phyloP scores from a whole-genome alignment of 2,797 vertebrate species.

The Sylvia borin region DNA sequence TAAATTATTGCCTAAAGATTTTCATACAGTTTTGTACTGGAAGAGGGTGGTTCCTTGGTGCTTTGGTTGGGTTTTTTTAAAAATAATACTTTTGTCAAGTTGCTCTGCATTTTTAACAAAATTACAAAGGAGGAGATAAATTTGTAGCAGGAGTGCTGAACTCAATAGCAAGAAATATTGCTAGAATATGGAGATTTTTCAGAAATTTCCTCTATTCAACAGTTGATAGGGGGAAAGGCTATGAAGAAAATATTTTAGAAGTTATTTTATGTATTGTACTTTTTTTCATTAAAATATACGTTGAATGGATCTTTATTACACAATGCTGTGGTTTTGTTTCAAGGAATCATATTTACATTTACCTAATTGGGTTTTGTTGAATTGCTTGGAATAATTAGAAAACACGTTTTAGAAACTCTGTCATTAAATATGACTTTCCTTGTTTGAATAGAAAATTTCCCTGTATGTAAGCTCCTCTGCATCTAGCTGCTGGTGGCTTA shows the following conservation, averaged over 20 bases:
- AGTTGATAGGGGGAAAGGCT: background rate
- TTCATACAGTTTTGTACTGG: background rate
- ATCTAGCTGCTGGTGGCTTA: background rate
- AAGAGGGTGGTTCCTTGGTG: accelerated
- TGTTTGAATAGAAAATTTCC: background rate
- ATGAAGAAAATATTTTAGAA: background rate
- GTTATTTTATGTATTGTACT: background rate
- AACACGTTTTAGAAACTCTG: background rate
- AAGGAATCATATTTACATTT: background rate
- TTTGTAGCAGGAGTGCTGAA: background rate
- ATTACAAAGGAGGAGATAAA: background rate
- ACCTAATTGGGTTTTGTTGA: background rate
- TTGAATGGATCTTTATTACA: conserved; percentile 30
- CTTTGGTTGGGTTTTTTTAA: background rate
- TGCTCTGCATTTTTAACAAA: background rate
- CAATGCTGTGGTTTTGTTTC: conserved; percentile 36
- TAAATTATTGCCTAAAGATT: background rate
- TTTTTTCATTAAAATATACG: conserved; percentile 30
- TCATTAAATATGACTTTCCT: background rate
- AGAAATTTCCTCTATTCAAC: background rate
- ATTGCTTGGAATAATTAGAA: conserved; percentile 12
- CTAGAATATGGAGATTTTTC: background rate
- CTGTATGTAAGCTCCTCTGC: background rate
- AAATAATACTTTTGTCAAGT: background rate
- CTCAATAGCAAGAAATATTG: background rate